phyloP scores from a whole-genome alignment of 2,888 invertebrate species.

The Amiota minor region DNA sequence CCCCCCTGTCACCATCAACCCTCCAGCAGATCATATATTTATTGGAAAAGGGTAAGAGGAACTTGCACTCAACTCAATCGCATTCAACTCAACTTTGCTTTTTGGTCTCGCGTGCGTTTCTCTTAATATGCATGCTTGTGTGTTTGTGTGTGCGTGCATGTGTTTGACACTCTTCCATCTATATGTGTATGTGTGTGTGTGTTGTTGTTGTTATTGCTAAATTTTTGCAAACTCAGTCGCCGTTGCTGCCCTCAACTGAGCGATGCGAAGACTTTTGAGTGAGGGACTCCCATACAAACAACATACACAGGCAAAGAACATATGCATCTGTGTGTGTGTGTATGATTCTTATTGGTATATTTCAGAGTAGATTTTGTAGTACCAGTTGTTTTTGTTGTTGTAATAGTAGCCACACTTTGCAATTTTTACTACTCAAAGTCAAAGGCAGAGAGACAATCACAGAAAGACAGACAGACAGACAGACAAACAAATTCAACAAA shows the following conservation, averaged over 20 bases:
- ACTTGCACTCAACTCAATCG: constrained; percentile 12
- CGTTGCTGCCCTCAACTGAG: constrained; percentile 3
- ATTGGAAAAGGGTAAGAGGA: constrained; percentile 3
- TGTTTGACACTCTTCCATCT: background rate
- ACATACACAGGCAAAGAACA: background rate
- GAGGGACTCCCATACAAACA: constrained; percentile 21
- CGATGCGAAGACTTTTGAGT: constrained; percentile 8
- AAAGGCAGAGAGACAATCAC: background rate
- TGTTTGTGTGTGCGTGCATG: background rate
- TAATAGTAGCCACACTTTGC: constrained; percentile 3
- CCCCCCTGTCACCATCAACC: background rate
- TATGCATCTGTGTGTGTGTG: constrained; percentile 28
- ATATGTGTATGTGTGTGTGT: background rate
- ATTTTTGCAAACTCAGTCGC: constrained; percentile 16
- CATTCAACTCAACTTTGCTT: background rate
- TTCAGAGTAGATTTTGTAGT: background rate
- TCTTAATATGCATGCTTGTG: background rate
- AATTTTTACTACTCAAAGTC: background rate
- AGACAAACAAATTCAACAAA: background rate
- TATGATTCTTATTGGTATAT: constrained; percentile 18
- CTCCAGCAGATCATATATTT: background rate
- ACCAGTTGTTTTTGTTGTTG: background rate
- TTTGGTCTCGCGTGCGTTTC: background rate
- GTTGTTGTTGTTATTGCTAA: background rate
- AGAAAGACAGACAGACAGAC: background rate